These are phyloP conservation scores for Neosalanx taihuensis DNA, from an alignment of 2,797 vertebrate species.

Conservation along the genomic window DNA sequence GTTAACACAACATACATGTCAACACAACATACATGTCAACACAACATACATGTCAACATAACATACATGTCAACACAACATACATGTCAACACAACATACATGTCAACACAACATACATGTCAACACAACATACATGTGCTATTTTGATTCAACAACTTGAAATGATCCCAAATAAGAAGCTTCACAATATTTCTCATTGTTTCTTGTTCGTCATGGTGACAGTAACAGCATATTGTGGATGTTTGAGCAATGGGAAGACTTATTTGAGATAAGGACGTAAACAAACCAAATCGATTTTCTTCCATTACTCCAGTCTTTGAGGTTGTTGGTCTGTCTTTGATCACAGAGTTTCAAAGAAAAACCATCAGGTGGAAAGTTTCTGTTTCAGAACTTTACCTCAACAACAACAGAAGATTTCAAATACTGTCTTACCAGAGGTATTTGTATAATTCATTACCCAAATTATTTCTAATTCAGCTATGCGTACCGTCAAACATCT, in stretches of 20 bases:
- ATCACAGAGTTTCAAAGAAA: constrained; percentile 58
- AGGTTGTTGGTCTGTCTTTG: constrained; percentile 51
- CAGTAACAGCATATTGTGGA: constrained; percentile 21
- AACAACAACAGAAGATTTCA: constrained; percentile 2
- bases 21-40: too few relatives aligned
- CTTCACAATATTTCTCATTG: background rate
- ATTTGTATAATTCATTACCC: background rate
- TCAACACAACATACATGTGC: background rate
- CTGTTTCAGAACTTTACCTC: constrained; percentile 51
- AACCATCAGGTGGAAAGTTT: constrained; percentile 48
- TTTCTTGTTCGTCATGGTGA: background rate
- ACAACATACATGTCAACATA: too few relatives aligned
- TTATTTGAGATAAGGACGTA: constrained; percentile 28
- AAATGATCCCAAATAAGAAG: background rate
- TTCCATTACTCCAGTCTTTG: constrained; percentile 44
- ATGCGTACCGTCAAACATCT: background rate
- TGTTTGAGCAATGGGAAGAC: constrained; percentile 16
- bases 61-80: too few relatives aligned
- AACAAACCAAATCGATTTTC: constrained; percentile 55
- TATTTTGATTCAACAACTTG: background rate
- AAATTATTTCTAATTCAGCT: background rate
- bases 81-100: too few relatives aligned
- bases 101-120: too few relatives aligned
- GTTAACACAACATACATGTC: too few relatives aligned
- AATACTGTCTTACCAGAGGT: background rate